Percentiles rank a stretch among this genome's conserved stretches.
These are phyloP conservation scores for Eublepharis macularius DNA, from an alignment of 2,113 vertebrate species.

Conservation along the genomic window DNA sequence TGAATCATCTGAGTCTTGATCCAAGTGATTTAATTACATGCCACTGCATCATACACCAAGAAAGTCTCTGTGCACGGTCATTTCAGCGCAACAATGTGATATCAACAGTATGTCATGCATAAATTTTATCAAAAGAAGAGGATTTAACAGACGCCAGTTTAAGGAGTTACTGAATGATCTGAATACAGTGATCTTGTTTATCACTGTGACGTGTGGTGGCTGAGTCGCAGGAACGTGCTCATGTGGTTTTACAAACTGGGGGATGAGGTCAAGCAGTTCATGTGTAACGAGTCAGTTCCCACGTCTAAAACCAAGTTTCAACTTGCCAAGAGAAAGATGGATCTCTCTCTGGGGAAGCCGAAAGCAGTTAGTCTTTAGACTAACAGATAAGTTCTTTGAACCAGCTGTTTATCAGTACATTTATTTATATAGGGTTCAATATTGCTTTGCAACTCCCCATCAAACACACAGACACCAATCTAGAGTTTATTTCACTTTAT, in stretches of 20 bases:
- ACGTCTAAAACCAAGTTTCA: too few species aligned
- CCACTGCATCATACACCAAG: constrained; percentile 48
- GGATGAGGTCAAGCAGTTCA: constrained; percentile 35
- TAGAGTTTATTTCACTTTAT: too few species aligned
- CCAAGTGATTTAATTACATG: constrained; percentile 11
- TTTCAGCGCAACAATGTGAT: constrained; percentile 14
- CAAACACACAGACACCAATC: too few species aligned
- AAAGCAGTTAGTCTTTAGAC: too few species aligned
- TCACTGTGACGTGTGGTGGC: constrained; percentile 39
- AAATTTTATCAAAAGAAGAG: constrained; percentile 44
- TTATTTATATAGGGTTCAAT: too few species aligned
- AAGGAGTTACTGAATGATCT: constrained; percentile 41
- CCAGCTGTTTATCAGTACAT: too few species aligned
- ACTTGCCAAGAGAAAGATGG: too few species aligned
- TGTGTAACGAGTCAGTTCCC: too few species aligned
- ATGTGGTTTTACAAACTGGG: constrained; percentile 43
- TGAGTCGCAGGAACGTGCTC: constrained; percentile 30
- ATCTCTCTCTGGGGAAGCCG: too few species aligned
- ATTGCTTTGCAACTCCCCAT: too few species aligned
- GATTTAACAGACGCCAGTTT: constrained; percentile 15
- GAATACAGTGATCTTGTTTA: constrained; percentile 46
- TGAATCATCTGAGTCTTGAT: constrained; percentile 11
- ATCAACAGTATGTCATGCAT: constrained; percentile 24
- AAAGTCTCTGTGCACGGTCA: constrained; percentile 40
- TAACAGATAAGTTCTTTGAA: too few species aligned